Conservation (phyloP, 2,113 vertebrate species). For the Thamnophis sirtalis region DNA sequence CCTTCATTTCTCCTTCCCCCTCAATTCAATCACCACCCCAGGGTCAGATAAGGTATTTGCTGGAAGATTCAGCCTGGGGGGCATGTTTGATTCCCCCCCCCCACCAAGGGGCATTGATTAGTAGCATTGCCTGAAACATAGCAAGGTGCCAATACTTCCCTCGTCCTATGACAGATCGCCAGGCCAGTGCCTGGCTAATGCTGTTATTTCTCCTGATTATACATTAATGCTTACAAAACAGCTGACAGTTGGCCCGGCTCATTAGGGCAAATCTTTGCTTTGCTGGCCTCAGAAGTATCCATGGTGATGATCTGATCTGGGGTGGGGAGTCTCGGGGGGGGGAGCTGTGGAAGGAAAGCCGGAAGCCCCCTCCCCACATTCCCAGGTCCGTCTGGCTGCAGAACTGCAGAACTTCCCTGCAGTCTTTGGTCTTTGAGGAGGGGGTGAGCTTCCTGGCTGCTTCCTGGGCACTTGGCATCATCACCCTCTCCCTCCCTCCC, state of each 20-base stretch:
- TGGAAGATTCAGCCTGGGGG: accelerated
- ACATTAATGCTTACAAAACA: constrained; percentile 39
- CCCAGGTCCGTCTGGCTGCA: background rate
- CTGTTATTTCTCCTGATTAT: constrained; percentile 48
- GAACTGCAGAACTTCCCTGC: background rate
- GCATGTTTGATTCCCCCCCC: background rate
- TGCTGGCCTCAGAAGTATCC: background rate
- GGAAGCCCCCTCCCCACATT: background rate
- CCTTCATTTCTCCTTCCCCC: background rate
- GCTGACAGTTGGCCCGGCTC: constrained; percentile 46
- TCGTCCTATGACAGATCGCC: constrained; percentile 46
- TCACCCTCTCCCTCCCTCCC: too few species aligned
- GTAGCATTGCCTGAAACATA: constrained; percentile 43
- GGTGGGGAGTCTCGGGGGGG: background rate
- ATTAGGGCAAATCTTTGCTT: constrained; percentile 35
- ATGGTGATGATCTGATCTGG: background rate
- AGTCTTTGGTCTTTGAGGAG: background rate
- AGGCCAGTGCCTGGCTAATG: background rate
- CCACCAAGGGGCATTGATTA: constrained; percentile 40
- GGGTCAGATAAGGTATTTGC: background rate
- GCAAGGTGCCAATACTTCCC: constrained; percentile 47
- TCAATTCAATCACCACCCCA: background rate
- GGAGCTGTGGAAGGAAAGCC: background rate
- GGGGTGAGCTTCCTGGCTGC: background rate
- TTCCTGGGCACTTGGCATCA: background rate